Base-by-base conservation (phyloP, 2,797 vertebrate species). In the Premnoplex brunnescens region DNA sequence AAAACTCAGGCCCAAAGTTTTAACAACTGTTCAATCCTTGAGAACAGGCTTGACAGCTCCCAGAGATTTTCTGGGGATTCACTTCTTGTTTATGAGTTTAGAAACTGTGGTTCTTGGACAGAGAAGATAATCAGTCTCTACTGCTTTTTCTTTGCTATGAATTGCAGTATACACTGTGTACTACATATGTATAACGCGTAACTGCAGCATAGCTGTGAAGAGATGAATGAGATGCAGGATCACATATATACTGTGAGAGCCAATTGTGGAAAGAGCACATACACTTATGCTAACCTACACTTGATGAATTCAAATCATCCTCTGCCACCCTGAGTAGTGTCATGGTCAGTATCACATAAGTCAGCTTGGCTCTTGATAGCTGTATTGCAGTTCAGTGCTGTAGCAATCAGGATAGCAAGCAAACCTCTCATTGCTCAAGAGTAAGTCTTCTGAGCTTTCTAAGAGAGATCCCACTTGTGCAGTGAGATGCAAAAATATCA, bases 381-480 rank as follows among this genome's bases (percentile, higher is more conserved):
- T 41, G 30, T 48, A 34, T 2, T 59, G n/a, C 27, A 63, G 18
- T 39, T 77, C 41, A 62, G 54, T 51, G 15, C 32, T 27, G 9
- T 1, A 36, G 75, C 24, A 89, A 46, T 10, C 15, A 51, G 7
- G 10, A 14, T 0, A 13, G 19, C 24, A 78, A 55, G 39, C 8
- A 28, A 8, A 0, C 17, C 15, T 52, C 0, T 0, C 6, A 11
- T 62, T 39, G n/a, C 36, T 64, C 22, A 71, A 36, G 14, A 74
- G 7, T 3, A 46, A 58, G 21, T 20, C n/a, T 54, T 52, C 11
- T 56, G 30, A 44, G 26, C 20, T 62, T 62, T n/a, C 16, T 41
- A 30, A 41, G 20, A 80, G 22, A 62, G 2, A n/a, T 32, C 3
- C 2, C 1, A 8, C 7, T 16, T 8, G 13, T 12, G 6, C 4